Evolutionary conservation across 2,797 vertebrate genomes (phyloP).

Genomic region (Rallus crepitans): DNA sequence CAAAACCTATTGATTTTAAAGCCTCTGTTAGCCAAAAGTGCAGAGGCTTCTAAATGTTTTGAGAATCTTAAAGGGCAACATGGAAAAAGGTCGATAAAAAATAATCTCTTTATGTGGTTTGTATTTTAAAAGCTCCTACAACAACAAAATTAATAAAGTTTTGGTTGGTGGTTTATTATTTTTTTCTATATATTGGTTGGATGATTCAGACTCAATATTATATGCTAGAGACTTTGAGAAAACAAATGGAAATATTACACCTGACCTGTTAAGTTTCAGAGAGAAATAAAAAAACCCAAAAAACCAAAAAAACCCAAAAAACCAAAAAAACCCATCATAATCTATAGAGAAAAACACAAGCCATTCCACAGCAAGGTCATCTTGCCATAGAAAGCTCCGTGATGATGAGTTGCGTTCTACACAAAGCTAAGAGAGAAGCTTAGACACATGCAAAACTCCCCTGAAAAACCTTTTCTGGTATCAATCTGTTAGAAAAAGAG

Average conservation of each 20-base stretch:
- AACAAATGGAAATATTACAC: neutral
- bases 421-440: neutral
- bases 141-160: slow-evolving; percentile 65
- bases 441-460: neutral
- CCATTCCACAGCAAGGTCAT: neutral
- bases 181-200: neutral
- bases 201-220: slow-evolving; percentile 32
- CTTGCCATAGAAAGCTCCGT: neutral
- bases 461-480: neutral
- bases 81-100: slow-evolving; percentile 67
- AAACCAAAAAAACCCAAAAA: neutral
- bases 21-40: slow-evolving; percentile 55
- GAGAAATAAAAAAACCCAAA: neutral
- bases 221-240: neutral
- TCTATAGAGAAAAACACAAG: neutral
- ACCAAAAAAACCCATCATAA: neutral
- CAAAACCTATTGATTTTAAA: slow-evolving; percentile 72
- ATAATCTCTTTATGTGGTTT: slow-evolving; percentile 65
- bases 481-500: neutral
- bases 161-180: neutral
- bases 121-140: slow-evolving; percentile 63
- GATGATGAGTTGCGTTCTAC: neutral
- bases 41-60: slow-evolving; percentile 66
- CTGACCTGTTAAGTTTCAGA: neutral
- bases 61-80: slow-evolving; percentile 69